A percentile compares a stretch with the other conserved stretches of the same genome.
phyloP scores from a whole-genome alignment of 2,113 vertebrate genomes.

The Tragelaphus scriptus region DNA sequence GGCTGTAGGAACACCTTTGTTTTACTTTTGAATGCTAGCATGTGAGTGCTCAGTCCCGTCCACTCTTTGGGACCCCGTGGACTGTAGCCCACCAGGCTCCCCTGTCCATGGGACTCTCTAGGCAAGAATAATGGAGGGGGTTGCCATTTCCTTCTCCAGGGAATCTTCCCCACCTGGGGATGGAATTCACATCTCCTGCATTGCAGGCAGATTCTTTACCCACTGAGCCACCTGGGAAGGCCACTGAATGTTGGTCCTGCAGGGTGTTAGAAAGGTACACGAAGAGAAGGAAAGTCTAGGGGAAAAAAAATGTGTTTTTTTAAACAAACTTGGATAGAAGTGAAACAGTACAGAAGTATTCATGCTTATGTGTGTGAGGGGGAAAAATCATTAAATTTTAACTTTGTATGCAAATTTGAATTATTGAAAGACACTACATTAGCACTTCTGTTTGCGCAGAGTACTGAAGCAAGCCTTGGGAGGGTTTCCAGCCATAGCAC shows the following conservation, averaged over 20 bases:
- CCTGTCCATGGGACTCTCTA: neutral
- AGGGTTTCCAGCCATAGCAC: neutral
- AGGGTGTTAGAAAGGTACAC: neutral
- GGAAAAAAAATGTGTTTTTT: neutral
- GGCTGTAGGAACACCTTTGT: accelerated
- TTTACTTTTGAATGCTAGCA: neutral
- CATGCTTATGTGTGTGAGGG: neutral
- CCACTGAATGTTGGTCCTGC: neutral
- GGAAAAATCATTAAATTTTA: neutral
- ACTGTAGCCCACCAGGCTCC: neutral
- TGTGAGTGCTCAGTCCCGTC: neutral
- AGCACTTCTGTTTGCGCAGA: neutral
- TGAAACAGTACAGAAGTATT: neutral
- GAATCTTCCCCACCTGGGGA: neutral
- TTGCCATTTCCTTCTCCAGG: neutral
- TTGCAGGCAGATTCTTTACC: neutral
- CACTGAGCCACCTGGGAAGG: neutral
- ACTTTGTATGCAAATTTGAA: neutral
- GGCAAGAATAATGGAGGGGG: neutral
- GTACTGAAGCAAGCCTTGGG: neutral
- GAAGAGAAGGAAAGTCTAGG: neutral
- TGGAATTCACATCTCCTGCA: neutral
- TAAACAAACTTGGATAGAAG: neutral
- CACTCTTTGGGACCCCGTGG: neutral
- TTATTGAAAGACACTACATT: neutral